phyloP scores from a whole-genome alignment of 2,797 vertebrate species.

The Acridotheres tristis region DNA sequence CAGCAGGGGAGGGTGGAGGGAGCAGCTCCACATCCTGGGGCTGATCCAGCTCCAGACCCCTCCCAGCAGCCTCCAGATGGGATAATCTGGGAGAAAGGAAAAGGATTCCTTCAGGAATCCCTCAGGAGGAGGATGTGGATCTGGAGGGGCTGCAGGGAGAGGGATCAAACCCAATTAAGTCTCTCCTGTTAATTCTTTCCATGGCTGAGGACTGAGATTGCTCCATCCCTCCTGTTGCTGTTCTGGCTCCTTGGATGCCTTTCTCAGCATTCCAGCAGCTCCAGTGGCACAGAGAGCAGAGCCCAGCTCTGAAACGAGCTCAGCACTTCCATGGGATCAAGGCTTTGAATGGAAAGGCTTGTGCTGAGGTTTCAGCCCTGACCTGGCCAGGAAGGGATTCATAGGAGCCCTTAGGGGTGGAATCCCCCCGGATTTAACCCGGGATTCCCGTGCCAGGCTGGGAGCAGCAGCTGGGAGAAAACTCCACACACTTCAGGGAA shows the following conservation, averaged over 20 bases:
- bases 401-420: neutral
- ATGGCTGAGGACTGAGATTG: neutral
- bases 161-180: neutral
- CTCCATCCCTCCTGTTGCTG: fast-evolving
- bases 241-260: neutral
- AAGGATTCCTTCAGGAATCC: neutral
- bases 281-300: fast-evolving
- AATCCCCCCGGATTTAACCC: neutral
- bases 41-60: neutral
- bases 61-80: neutral
- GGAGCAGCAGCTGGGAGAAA: neutral
- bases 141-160: neutral
- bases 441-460: neutral
- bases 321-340: fast-evolving
- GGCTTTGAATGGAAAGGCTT: neutral
- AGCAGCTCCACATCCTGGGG: neutral
- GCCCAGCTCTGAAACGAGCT: neutral
- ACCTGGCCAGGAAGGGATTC: neutral
- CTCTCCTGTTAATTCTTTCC: fast-evolving
- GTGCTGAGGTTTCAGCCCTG: neutral
- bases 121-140: neutral
- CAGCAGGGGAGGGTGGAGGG: neutral
- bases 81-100: neutral
- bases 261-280: neutral
- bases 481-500: neutral